A percentile compares a stretch with the other conserved stretches of the same genome.
phyloP scores from a whole-genome alignment of 2,113 vertebrate species.

The Isurus oxyrinchus region DNA sequence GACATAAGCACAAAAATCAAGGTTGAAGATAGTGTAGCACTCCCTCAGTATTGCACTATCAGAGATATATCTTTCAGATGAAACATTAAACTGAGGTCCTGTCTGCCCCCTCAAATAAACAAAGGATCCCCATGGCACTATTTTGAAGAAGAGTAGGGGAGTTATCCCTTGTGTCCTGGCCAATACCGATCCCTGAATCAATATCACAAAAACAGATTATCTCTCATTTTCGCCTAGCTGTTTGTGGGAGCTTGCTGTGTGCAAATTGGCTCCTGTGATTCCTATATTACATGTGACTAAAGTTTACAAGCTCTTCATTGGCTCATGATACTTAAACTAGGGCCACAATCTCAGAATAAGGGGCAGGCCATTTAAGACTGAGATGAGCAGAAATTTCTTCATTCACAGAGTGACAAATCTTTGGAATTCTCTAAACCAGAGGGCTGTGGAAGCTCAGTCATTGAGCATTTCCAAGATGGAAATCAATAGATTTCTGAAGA shows the following conservation, averaged over 20 bases:
- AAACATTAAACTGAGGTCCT: not conserved
- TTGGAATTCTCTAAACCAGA: too few relatives aligned
- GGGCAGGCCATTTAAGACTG: too few relatives aligned
- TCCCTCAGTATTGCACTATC: not conserved
- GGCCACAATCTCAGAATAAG: too few relatives aligned
- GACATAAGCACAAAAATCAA: not conserved
- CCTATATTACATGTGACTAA: not conserved
- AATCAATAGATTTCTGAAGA: too few relatives aligned
- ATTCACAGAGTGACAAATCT: too few relatives aligned
- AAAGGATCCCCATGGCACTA: not conserved
- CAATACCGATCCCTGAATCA: not conserved
- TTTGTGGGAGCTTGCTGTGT: too few relatives aligned
- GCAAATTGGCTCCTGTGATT: not conserved
- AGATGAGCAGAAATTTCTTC: too few relatives aligned
- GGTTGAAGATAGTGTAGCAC: not conserved
- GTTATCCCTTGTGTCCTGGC: not conserved
- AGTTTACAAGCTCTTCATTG: not conserved
- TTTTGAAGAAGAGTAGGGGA: not conserved
- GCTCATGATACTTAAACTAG: not conserved
- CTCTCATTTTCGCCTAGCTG: too few relatives aligned
- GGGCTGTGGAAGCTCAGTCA: too few relatives aligned
- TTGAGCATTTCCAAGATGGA: too few relatives aligned
- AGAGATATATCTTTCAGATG: not conserved
- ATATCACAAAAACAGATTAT: not conserved
- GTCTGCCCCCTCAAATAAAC: not conserved